Evolutionary conservation across 2,797 vertebrate genomes (phyloP).

Genomic region (Arrhamphus sclerolepis): DNA sequence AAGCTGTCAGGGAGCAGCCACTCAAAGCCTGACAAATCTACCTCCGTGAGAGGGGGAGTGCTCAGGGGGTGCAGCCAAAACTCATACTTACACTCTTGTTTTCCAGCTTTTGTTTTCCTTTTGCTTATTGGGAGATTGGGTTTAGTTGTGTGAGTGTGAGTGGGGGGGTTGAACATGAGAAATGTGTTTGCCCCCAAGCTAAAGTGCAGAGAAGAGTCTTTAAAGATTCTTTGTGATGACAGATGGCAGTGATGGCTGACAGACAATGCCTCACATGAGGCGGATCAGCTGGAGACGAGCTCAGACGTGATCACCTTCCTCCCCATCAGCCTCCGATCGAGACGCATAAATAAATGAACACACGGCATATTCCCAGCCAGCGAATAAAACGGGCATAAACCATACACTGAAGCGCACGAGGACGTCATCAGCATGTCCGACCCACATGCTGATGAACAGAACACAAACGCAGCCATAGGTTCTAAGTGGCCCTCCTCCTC

Average conservation of each 20-base stretch:
- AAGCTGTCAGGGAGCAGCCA: slow-evolving; percentile 69
- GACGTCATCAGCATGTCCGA: neutral
- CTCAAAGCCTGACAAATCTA: slow-evolving; percentile 74
- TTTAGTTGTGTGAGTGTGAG: neutral
- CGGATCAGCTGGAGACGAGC: slow-evolving; percentile 51
- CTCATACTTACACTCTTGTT: slow-evolving; percentile 66
- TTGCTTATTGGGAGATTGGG: slow-evolving; percentile 57
- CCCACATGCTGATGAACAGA: neutral
- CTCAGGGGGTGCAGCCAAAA: slow-evolving; percentile 65
- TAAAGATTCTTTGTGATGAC: slow-evolving; percentile 71
- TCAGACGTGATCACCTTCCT: slow-evolving; percentile 47
- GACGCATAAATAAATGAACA: slow-evolving; percentile 24
- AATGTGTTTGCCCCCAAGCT: slow-evolving; percentile 73
- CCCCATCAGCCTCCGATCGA: slow-evolving; percentile 23
- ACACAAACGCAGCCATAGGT: neutral
- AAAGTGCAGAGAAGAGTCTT: slow-evolving; percentile 70
- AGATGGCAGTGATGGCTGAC: slow-evolving; percentile 72
- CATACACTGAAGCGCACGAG: slow-evolving; percentile 4
- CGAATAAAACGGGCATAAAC: slow-evolving; percentile 38
- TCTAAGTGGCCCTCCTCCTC: slow-evolving; percentile 30
- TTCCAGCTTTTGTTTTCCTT: slow-evolving; percentile 68
- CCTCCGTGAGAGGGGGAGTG: slow-evolving; percentile 53
- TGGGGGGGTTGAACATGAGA: slow-evolving; percentile 49
- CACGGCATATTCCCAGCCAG: slow-evolving; percentile 1
- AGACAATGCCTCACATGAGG: slow-evolving; percentile 65